These are phyloP conservation scores for Calonectris borealis DNA, from an alignment of 2,113 vertebrate species.

Conservation along the genomic window DNA sequence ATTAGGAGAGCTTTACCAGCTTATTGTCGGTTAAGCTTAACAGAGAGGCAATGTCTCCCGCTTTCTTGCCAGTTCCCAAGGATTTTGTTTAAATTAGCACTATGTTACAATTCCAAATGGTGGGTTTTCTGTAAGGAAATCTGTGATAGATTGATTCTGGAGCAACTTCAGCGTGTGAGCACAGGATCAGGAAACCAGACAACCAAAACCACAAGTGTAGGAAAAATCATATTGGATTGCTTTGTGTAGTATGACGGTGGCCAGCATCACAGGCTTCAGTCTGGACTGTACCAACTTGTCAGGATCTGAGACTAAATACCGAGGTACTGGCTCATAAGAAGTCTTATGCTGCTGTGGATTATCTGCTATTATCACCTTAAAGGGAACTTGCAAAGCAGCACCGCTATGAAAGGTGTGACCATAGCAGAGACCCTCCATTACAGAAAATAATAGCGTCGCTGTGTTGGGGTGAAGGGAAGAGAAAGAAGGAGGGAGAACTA, in stretches of 20 bases:
- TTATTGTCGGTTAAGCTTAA: neutral
- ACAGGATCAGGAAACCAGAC: neutral
- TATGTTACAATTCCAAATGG: neutral
- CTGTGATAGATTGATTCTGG: neutral
- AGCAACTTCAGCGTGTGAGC: neutral
- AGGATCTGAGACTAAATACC: neutral
- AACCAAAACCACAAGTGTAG: neutral
- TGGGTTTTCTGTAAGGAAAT: neutral
- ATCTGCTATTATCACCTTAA: neutral
- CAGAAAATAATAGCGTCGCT: neutral
- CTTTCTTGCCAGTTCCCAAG: neutral
- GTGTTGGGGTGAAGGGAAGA: neutral
- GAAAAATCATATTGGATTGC: neutral
- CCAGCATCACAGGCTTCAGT: neutral
- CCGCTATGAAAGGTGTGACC: fast-evolving
- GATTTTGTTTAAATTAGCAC: neutral
- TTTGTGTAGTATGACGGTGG: no score
- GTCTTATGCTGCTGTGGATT: neutral
- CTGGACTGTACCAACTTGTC: neutral
- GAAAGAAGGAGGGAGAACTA: neutral
- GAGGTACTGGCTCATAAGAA: neutral
- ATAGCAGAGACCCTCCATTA: neutral
- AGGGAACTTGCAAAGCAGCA: neutral
- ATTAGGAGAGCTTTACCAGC: neutral
- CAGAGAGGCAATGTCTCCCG: fast-evolving